Evolutionary conservation across 1,140 invertebrate species (phyloP).

Genomic region (Proctacanthus coquilletti): DNA sequence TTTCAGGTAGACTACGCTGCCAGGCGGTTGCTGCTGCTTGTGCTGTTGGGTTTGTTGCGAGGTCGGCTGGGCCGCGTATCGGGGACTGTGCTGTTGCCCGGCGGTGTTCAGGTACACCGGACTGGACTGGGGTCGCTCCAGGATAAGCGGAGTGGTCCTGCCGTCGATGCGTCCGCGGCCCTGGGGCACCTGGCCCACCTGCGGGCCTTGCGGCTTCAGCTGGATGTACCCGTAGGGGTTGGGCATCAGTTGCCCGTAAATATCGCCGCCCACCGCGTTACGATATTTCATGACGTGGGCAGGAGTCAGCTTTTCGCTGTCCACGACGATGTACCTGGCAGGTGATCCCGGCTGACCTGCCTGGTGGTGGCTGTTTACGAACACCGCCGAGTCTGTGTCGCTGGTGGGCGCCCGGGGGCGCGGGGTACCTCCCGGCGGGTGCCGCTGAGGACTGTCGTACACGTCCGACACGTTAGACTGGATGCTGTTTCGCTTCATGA

Average conservation of each 20-base stretch:
- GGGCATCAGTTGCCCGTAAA: constrained; percentile 11
- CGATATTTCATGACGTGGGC: constrained; percentile 3
- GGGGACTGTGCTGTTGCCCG: constrained; percentile 12
- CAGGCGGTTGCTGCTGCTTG: constrained; percentile 4
- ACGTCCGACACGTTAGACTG: constrained; percentile 21
- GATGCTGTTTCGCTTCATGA: constrained; percentile 21
- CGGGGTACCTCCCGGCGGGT: constrained; percentile 3
- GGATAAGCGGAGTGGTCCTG: constrained; percentile 21
- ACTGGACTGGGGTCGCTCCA: constrained; percentile 16
- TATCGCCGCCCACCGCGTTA: constrained; percentile 2
- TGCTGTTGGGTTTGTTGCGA: constrained; percentile 9
- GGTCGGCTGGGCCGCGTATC: constrained; percentile 10
- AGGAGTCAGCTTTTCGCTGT: constrained; percentile 19
- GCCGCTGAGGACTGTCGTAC: constrained; percentile 15
- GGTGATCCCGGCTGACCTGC: constrained; percentile 7
- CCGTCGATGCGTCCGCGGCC: constrained; percentile 10
- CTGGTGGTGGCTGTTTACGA: constrained; percentile 1
- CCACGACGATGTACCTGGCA: constrained; percentile 18
- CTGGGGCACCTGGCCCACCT: not conserved
- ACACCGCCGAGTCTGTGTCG: constrained; percentile 6
- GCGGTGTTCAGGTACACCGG: constrained; percentile 23
- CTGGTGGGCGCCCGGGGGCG: not conserved
- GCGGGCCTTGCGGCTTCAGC: constrained; percentile 5
- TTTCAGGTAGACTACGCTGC: constrained; percentile 1
- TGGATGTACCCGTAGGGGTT: constrained; percentile 10